Evolutionary conservation across 2,797 vertebrate species (phyloP).

Genomic region (Bradypodion ventrale): DNA sequence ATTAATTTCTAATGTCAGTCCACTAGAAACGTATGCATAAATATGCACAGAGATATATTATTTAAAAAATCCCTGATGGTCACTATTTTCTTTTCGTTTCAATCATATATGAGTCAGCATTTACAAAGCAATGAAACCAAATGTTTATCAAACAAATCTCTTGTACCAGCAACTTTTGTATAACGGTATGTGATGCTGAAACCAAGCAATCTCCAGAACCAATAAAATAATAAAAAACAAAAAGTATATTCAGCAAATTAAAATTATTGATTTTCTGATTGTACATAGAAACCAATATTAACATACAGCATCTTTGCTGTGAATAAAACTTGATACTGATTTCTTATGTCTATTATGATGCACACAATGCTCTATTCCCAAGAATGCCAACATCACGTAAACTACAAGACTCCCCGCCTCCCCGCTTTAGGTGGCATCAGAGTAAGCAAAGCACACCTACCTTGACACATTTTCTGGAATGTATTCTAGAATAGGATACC

Average conservation of each 20-base stretch:
- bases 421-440: background rate
- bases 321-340: conserved; percentile 11
- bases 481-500: conserved; percentile 92
- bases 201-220: conserved; percentile 34
- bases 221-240: conserved; percentile 46
- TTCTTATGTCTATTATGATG: conserved; percentile 37
- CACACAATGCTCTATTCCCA: too few relatives aligned
- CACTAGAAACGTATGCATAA: conserved; percentile 43
- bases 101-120: conserved; percentile 28
- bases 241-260: conserved; percentile 51
- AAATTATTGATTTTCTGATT: conserved; percentile 32
- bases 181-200: conserved; percentile 51
- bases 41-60: conserved; percentile 17
- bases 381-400: too few relatives aligned
- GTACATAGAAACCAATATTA: conserved; percentile 47
- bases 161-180: conserved; percentile 16
- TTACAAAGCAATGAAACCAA: conserved; percentile 27
- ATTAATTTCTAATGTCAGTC: conserved; percentile 62
- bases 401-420: background rate
- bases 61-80: background rate
- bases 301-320: background rate
- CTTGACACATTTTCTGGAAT: conserved; percentile 90
- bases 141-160: conserved; percentile 46
- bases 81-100: background rate
- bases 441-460: conserved; percentile 59